Base-by-base conservation (phyloP, 2,113 vertebrate genomes). In the Gymnarchus niloticus region DNA sequence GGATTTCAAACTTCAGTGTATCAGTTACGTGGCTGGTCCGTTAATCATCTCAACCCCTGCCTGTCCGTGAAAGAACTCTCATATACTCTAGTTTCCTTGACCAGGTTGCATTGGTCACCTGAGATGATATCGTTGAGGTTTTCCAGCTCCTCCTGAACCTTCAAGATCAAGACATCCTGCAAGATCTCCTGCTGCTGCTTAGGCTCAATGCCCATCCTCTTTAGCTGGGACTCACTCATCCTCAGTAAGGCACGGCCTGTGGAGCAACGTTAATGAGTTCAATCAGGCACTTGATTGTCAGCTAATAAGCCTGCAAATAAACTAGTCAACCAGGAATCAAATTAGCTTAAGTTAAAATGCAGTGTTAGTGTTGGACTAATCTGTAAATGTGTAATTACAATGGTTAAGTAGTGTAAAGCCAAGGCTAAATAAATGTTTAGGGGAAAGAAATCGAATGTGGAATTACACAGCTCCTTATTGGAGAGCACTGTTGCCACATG, bases 161-260 rank as follows among this genome's bases (percentile, higher is more conserved):
- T 87, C 85, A 95, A 92, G 54, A 92, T 88, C 25, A 94, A 92
- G 21, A 95, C 77, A 28, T 91, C 91, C 57, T 91, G 92, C 85
- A 94, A 69, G 23, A 95, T 89, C 33, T 92, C 89, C 87, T 90
- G 88, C 84, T 93, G 90, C 46, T 89, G 88, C 88, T 90, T 87
- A 0, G 83, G 83, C 6, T 85, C 85, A 80, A 95, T 85, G 2
- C 95, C 94, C 52, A 95, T 90, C 17, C 90, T 87, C 88, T 92
- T 88, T 89, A 95, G 91, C 87, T 93, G 91, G 81, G 89, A 88
- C 6, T 92, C 89, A 23, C 90, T 91, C 41, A 95, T 76, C 84
- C 94, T 90, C 85, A 95, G 90, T 86, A 95, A 59, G 0, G 90
- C 92, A 0, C 93, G 93, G 48, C 95, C 94, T 92, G 87, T n/a